Evolutionary conservation across 2,888 invertebrate genomes (phyloP), one percentile per base, ranked within the genome.

Genomic region (Eremobia ochroleuca): DNA sequence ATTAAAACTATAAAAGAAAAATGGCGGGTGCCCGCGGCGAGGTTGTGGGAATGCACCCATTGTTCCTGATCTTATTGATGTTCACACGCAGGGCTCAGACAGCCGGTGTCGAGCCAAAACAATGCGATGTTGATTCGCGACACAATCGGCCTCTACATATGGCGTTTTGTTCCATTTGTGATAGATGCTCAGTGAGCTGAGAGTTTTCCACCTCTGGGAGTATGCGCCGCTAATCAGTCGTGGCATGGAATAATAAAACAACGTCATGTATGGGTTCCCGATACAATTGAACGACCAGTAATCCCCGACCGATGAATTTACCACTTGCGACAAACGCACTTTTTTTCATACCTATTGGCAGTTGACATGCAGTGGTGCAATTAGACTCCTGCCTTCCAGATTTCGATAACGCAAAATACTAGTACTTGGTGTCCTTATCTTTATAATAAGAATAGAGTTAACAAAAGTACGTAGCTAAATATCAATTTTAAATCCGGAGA

Each of bases 11-110:
- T 93, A 92, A 93, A 92, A 92, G 91, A 90, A 90, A 92, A 91
- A 87, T 86, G 79, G 88, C 81, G 82, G 82, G 87, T 89, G 93
- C 94, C 93, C 88, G 92, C 93, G 94, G 95, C 94, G 94, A 90
- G 94, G 91, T 88, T 94, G 94, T 95, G 95, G 95, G 95, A 95
- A 95, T 94, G 82, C 78, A 79, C 81, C 87, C 89, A 92, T 96
- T 96, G 95, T 96, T 93, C 94, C 90, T 92, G 88, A 89, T 88
- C 84, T 90, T 88, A 91, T 91, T 91, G 88, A 89, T 90, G 91
- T 87, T 85, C 90, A 91, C 85, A 91, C 92, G 89, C 85, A 82
- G 81, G 18, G 75, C 79, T 78, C 82, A 82, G 85, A 87, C 87
- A 88, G 86, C 82, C 87, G 88, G 81, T 89, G 87, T 90, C 89